Conservation (phyloP, 2,797 vertebrate species). For the Mareca strepera region DNA sequence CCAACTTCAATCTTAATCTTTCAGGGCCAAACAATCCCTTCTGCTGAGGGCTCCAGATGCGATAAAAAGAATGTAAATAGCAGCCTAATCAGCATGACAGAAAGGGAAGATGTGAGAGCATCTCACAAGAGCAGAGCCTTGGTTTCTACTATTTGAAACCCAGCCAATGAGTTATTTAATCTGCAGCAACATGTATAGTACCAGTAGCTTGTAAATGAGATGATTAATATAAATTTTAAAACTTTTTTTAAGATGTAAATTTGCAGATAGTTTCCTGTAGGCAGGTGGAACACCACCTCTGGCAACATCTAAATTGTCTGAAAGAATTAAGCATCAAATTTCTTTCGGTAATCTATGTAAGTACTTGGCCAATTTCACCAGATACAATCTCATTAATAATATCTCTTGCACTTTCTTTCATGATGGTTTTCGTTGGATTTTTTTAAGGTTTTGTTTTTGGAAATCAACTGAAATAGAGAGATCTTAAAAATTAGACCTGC, state of each 20-base stretch:
- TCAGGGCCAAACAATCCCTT: slow-evolving; percentile 13
- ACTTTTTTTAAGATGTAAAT: slow-evolving; percentile 26
- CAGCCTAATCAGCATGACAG: slow-evolving; percentile 26
- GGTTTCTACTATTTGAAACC: slow-evolving; percentile 58
- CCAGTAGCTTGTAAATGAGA: slow-evolving; percentile 60
- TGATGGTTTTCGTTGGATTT: background rate
- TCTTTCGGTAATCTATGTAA: slow-evolving; percentile 36
- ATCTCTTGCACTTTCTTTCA: slow-evolving; percentile 5
- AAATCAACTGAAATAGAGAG: background rate
- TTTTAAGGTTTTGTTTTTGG: slow-evolving; percentile 8
- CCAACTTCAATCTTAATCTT: slow-evolving; percentile 22
- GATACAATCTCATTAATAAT: slow-evolving; percentile 50
- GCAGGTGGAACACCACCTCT: slow-evolving; percentile 64
- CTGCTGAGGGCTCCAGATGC: slow-evolving; percentile 28
- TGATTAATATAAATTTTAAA: slow-evolving; percentile 53
- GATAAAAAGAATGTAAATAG: slow-evolving; percentile 51
- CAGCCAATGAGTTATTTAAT: slow-evolving; percentile 65
- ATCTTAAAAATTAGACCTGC: background rate
- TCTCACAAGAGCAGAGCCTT: background rate
- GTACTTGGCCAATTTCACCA: slow-evolving; percentile 29
- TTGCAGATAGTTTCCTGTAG: slow-evolving; percentile 61
- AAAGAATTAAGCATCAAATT: slow-evolving; percentile 59
- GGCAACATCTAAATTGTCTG: slow-evolving; percentile 55
- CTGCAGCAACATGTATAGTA: slow-evolving; percentile 64
- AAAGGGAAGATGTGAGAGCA: slow-evolving; percentile 41